Base-by-base conservation (phyloP, 2,888 invertebrate species). In the Matsumyia berberina region DNA sequence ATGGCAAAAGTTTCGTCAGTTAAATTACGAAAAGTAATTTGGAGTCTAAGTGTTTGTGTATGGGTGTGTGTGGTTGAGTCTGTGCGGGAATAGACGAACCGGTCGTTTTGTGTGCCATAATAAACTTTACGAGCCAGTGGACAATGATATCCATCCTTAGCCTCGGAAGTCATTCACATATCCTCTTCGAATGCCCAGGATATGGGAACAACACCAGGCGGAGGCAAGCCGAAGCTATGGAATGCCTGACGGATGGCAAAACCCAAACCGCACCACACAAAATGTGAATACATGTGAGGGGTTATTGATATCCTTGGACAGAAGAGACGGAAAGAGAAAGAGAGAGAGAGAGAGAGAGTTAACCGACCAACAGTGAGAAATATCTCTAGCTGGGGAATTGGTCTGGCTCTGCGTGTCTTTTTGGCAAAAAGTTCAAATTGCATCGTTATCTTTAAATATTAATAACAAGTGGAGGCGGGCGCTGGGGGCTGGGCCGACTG, bases 381-480 rank as follows among this genome's bases (percentile, higher is more conserved):
- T 85, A 80, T 83, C 79, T 83, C 73, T 73, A 83, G 73, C 83
- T 58, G 42, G 83, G 83, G 79, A 80, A 85, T 80, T 80, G 80
- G 80, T 85, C 80, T 76, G 85, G 74, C 39, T 85, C 70, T 74
- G 80, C 76, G 85, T 76, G 74, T 80, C 69, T 77, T 70, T 80
- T 62, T 70, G 74, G 74, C 69, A 74, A 74, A 85, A 85, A 85
- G 85, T 85, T 85, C 69, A 80, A 85, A 85, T 85, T 85, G 80
- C 85, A 85, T 85, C 85, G 85, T 85, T 85, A 85, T 85, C 85
- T 74, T 85, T 80, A 85, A 85, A 85, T 80, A 85, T 85, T 85
- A 85, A 85, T 85, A 70, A 70, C 58, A 70, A 66, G 66, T 57
- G 51, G 51, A 42, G 69, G 39, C 55, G 39, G 55, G 55, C 60